A percentile compares a stretch with the other conserved stretches of the same genome.
phyloP scores from a whole-genome alignment of 2,888 invertebrate genomes.

The Notocelia uddmanniana region DNA sequence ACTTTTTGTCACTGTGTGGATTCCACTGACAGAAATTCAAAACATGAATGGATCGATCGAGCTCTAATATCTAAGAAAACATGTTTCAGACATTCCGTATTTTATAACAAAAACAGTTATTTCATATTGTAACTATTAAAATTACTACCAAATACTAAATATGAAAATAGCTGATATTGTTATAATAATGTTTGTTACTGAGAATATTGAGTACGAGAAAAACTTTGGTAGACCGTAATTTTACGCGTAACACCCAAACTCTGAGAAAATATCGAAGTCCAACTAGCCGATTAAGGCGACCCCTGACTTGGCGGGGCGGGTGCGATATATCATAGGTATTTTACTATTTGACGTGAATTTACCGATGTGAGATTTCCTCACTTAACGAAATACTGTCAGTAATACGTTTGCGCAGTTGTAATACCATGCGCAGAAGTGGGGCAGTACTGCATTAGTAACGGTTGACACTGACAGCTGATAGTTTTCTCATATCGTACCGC shows the following conservation, averaged over 20 bases:
- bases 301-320: no score
- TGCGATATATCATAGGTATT: no score
- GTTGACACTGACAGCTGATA: no score
- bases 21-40: not conserved
- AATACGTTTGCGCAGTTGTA: no score
- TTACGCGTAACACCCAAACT: not conserved
- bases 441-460: no score
- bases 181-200: not conserved
- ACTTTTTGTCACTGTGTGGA: not conserved
- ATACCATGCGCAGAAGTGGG: no score
- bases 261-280: not conserved
- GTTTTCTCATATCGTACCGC: no score
- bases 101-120: not conserved
- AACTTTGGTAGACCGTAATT: not conserved
- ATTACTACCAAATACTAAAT: no score
- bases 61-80: not conserved
- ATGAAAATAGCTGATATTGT: no score
- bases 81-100: not conserved
- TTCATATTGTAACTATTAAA: not conserved
- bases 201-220: not conserved
- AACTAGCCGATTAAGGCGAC: not conserved
- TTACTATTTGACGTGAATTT: no score
- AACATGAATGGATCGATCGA: not conserved
- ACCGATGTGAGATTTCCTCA: no score
- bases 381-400: no score